Evolutionary conservation across 53 echinoderm and acorn worm species (phyloP), one percentile per base, ranked within the genome.

Genomic region (Echinometra lucunter): DNA sequence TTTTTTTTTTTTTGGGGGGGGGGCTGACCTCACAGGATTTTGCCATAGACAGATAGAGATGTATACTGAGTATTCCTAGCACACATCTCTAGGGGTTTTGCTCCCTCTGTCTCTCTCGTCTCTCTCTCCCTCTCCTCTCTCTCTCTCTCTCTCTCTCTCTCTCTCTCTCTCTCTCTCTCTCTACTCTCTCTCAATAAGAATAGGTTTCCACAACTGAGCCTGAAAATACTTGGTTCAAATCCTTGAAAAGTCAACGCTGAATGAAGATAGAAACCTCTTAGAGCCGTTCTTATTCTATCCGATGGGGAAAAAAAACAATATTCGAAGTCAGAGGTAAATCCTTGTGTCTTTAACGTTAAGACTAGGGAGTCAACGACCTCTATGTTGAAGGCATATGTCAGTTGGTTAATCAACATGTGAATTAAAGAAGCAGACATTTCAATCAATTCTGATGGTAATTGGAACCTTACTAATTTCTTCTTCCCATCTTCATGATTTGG

Each of bases 361-460:
- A 78, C 42, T 75, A 85, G n/a, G 12, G 47, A 13, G 85, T 85
- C 85, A 85, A n/a, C 49, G 85, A n/a, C 85, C 85, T 78, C 85
- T 49, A 4, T 85, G 42, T 85, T 85, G 45, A 25, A 47, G 10
- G 13, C 12, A 28, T 47, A 85, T 85, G 47, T 85, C 53, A 85
- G 85, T 49, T 85, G 45, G 28, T 85, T 85, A 47, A 85, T 49
- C 85, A 85, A 13, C 3, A 49, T 11, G 81, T 44, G 38, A 23
- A 42, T 81, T 49, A 47, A 85, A 47, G 85, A 45, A 37, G 45
- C 45, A 85, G 85, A 85, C 85, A 16, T 49, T 85, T 85, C 49
- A 85, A 85, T 85, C 85, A 53, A 28, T 85, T 11, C 47, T 85
- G 49, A 85, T 45, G 49, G 85, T 85, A 85, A 85, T 85, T 85